These are phyloP conservation scores for Spondyliosoma cantharus DNA, from an alignment of 2,797 vertebrate species.

Conservation along the genomic window DNA sequence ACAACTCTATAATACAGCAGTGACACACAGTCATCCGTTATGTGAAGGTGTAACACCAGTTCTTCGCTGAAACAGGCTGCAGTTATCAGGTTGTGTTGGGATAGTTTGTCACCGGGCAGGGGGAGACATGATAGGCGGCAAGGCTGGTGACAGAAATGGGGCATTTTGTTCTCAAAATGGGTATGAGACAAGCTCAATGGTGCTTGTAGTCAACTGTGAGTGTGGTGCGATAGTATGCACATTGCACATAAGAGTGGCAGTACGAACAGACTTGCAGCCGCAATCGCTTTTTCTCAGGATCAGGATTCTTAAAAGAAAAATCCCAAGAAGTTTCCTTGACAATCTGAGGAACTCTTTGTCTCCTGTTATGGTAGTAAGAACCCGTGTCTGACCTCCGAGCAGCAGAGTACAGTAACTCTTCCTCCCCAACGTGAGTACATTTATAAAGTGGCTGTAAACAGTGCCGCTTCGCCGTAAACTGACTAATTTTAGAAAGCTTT, in stretches of 20 bases:
- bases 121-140: conserved; percentile 25
- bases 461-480: conserved; percentile 55
- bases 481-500: conserved; percentile 80
- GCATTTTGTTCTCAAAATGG: conserved; percentile 22
- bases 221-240: not conserved
- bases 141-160: conserved; percentile 35
- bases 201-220: conserved; percentile 1
- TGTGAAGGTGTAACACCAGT: conserved; percentile 26
- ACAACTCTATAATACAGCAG: conserved; percentile 47
- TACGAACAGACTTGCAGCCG: not conserved
- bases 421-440: conserved; percentile 34
- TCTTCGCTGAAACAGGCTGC: conserved; percentile 24
- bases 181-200: not conserved
- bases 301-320: conserved; percentile 20
- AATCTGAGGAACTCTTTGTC: conserved; percentile 20
- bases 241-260: not conserved
- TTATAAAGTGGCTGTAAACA: conserved; percentile 71
- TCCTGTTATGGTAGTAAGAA: conserved; percentile 30
- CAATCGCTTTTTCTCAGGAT: not conserved
- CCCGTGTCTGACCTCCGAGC: conserved; percentile 44
- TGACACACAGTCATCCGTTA: conserved; percentile 52
- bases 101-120: conserved; percentile 43
- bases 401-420: conserved; percentile 33
- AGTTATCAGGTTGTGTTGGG: conserved; percentile 34
- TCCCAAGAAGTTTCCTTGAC: conserved; percentile 13